These are phyloP conservation scores for Sciaenops ocellatus DNA, from an alignment of 2,797 vertebrate species.

Conservation along the genomic window DNA sequence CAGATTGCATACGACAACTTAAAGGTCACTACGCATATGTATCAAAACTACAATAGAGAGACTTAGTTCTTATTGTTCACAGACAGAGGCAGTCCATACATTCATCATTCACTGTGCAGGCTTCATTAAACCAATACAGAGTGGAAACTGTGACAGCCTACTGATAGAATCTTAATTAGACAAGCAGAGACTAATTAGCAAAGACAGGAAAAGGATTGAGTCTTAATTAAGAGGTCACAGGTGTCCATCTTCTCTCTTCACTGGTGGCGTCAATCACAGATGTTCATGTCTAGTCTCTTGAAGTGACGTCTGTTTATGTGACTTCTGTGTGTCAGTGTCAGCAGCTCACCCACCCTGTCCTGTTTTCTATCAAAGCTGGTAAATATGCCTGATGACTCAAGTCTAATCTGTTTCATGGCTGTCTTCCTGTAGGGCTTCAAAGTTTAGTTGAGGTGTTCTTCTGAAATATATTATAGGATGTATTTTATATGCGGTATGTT, in stretches of 20 bases:
- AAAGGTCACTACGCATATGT: conserved; percentile 35
- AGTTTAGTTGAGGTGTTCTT: not conserved
- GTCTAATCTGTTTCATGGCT: not conserved
- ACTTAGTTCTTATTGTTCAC: conserved; percentile 32
- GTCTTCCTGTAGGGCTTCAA: not conserved
- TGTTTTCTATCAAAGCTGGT: not conserved
- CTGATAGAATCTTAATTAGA: conserved; percentile 76
- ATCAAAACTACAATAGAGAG: conserved; percentile 14
- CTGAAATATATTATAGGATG: not conserved
- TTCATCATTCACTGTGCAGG: conserved; percentile 12
- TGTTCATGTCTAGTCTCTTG: conserved; percentile 25
- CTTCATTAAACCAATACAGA: conserved; percentile 28
- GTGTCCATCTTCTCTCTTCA: conserved; percentile 49
- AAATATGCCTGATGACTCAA: not conserved
- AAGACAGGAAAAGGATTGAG: conserved; percentile 63
- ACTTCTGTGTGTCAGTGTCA: not conserved
- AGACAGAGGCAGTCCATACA: not conserved
- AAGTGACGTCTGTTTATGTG: conserved; percentile 33
- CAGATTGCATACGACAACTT: conserved; percentile 9
- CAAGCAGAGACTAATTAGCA: conserved; percentile 72
- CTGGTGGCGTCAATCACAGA: conserved; percentile 44
- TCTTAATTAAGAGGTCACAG: conserved; percentile 74
- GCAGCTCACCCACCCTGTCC: not conserved
- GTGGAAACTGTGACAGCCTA: conserved; percentile 51
- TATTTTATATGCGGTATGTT: not conserved